A percentile compares a stretch with the other conserved stretches of the same genome.
These are phyloP conservation scores for Rhagium mordax DNA, from an alignment of 2,888 invertebrate genomes.

Conservation along the genomic window DNA sequence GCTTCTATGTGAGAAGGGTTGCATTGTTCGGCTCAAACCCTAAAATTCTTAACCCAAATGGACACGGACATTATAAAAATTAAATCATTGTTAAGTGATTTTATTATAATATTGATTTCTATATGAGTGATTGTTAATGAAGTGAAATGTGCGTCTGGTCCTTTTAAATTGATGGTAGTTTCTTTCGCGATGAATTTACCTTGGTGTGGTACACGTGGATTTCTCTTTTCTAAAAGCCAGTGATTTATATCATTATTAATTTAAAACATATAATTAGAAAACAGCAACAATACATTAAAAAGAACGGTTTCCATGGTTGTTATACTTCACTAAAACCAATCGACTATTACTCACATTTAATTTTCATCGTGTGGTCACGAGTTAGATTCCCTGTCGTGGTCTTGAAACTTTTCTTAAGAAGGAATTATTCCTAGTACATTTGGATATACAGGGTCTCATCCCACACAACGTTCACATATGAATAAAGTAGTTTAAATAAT, in stretches of 20 bases:
- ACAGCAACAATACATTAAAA: no score
- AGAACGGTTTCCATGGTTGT: no score
- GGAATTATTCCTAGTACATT: no score
- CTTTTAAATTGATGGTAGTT: neutral
- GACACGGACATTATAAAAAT: neutral
- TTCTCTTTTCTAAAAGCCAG: neutral
- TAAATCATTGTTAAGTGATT: neutral
- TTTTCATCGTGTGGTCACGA: no score
- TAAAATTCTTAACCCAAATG: neutral
- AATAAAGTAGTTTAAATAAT: no score
- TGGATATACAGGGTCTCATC: no score
- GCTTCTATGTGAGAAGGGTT: conserved; percentile 6
- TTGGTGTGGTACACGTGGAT: neutral
- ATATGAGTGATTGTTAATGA: neutral
- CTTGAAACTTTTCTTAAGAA: no score
- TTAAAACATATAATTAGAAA: neutral
- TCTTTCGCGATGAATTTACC: neutral
- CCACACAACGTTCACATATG: no score
- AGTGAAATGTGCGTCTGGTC: neutral
- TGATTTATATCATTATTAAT: neutral
- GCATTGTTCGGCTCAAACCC: neutral
- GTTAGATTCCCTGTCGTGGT: no score
- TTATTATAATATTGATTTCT: neutral
- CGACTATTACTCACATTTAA: no score
- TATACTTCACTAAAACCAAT: no score